Conservation (phyloP, 2,888 invertebrate genomes). For the Argyresthia goedartella region DNA sequence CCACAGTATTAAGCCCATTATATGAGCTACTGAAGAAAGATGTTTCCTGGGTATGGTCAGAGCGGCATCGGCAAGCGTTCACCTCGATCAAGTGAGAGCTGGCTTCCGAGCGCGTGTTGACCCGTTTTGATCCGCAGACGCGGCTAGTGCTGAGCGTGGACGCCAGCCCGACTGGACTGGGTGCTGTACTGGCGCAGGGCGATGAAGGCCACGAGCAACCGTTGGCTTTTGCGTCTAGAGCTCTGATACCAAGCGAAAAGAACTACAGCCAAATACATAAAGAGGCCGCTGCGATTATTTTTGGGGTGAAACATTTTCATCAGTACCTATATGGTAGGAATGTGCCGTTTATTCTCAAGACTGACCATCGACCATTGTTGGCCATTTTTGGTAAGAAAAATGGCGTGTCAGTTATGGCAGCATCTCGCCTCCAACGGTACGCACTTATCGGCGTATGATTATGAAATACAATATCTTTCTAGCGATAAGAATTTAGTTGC, state of each 20-base stretch:
- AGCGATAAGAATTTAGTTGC: slow-evolving; percentile 9
- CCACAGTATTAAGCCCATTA: slow-evolving; percentile 7
- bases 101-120: neutral
- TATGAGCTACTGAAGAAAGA: slow-evolving; percentile 8
- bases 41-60: slow-evolving; percentile 8
- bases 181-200: slow-evolving; percentile 1
- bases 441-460: slow-evolving; percentile 19
- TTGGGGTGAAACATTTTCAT: slow-evolving; percentile 15
- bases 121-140: slow-evolving; percentile 1
- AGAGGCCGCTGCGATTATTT: slow-evolving; percentile 20
- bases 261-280: slow-evolving; percentile 18
- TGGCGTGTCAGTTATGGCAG: slow-evolving; percentile 19
- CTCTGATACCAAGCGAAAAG: slow-evolving; percentile 14
- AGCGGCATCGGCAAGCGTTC: neutral
- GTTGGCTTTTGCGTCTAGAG: slow-evolving; percentile 13
- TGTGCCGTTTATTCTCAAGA: slow-evolving; percentile 13
- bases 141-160: neutral
- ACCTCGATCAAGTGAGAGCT: neutral
- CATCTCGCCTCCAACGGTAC: slow-evolving; percentile 18
- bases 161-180: neutral
- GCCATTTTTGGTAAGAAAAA: slow-evolving; percentile 17
- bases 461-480: slow-evolving; percentile 18
- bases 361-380: slow-evolving; percentile 18
- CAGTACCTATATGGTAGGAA: slow-evolving; percentile 17
- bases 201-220: neutral